phyloP scores from a whole-genome alignment of 2,797 vertebrate species.

The Crypturellus tataupa region DNA sequence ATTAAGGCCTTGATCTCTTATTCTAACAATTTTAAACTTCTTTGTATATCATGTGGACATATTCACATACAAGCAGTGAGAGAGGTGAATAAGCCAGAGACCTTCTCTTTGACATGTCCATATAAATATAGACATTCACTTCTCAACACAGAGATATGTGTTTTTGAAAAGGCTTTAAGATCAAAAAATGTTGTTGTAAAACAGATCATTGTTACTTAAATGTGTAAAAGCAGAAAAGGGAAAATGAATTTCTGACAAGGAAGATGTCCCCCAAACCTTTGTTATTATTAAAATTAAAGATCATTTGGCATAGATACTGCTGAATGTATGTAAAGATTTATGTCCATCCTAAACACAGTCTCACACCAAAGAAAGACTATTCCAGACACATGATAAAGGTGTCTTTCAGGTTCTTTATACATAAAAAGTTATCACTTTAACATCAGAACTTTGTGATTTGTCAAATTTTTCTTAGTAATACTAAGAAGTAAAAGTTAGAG shows the following conservation, averaged over 20 bases:
- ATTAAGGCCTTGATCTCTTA: background rate
- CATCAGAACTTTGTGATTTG: background rate
- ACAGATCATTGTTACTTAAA: background rate
- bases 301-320: background rate
- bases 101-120: background rate
- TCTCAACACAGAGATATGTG: background rate
- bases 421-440: background rate
- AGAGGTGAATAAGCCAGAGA: background rate
- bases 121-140: background rate
- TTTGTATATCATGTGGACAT: background rate
- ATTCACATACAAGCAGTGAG: background rate
- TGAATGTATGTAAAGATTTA: background rate
- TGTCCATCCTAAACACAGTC: background rate
- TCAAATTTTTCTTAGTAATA: background rate
- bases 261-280: accelerated
- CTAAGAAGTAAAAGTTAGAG: background rate
- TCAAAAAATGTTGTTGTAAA: background rate
- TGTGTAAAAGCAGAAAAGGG: background rate
- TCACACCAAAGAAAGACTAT: background rate
- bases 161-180: background rate
- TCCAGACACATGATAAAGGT: background rate
- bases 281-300: background rate
- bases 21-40: background rate
- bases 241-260: background rate
- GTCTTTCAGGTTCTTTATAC: background rate